Conservation (phyloP, 2,113 vertebrate species). For the Galemys pyrenaicus region DNA sequence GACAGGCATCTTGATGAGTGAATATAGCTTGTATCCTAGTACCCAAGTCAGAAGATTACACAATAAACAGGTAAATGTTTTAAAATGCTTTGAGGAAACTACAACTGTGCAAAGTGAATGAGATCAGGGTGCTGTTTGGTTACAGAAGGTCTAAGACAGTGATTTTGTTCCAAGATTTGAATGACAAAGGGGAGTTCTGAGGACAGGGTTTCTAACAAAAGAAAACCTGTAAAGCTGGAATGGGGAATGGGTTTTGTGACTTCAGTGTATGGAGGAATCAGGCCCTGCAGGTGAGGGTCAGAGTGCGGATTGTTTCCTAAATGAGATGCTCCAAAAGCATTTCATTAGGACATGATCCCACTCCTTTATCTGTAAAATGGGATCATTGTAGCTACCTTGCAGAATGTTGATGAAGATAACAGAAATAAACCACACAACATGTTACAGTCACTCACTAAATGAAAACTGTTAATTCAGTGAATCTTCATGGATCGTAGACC, state of each 20-base stretch:
- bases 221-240: not conserved
- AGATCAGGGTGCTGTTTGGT: not conserved
- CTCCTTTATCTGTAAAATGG: not conserved
- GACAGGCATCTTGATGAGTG: not conserved
- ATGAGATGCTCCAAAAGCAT: not conserved
- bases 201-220: not conserved
- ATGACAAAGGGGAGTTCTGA: not conserved
- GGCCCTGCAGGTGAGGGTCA: not conserved
- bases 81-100: not conserved
- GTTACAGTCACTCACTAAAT: not conserved
- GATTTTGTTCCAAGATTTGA: constrained; percentile 7
- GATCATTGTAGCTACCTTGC: not conserved
- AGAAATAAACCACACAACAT: not conserved
- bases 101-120: not conserved
- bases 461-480: not conserved
- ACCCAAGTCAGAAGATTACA: not conserved
- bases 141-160: not conserved
- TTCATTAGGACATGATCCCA: not conserved
- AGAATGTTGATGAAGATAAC: not conserved
- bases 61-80: not conserved
- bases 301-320: not conserved
- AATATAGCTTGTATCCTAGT: not conserved
- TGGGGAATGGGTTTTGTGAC: not conserved
- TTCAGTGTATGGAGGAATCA: not conserved
- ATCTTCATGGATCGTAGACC: not conserved